Evolutionary conservation across 92 coral and sea anemone species (phyloP), one percentile per base, ranked within the genome.

Genomic region (Anthopleura xanthogrammica): DNA sequence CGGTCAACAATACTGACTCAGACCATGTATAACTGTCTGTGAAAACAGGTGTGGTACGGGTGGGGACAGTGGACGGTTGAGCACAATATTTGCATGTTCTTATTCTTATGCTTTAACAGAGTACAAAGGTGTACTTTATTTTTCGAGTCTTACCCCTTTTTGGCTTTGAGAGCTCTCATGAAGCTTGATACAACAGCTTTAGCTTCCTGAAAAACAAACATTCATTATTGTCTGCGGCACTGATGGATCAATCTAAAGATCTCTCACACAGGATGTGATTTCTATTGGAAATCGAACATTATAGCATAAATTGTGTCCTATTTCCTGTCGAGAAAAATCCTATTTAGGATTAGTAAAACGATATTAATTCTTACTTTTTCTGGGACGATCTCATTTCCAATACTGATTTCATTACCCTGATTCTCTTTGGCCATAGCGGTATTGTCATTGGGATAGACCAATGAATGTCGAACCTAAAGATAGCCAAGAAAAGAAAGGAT

Each of bases 371-470:
- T 68, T 52, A 80, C 83, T 83, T 55, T 71, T 36, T 80, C 85
- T 2, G 66, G 75, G 55, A 80, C 80, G 66, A 73, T 54, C 22
- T 24, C 57, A 73, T 73, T 86, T 17, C 89, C 89, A 29, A 71
- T 43, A 60, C 87, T 84, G 46, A 77, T 84, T 7, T 64, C 87
- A 13, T 65, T 39, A 19, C 23, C 41, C 0, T 23, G 20, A 76
- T 84, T 79, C 29, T 5, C 41, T 65, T 84, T 89, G 85, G 89
- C 79, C 23, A 85, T 62, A 78, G 83, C 85, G 19, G 97, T 86
- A 46, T 84, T 81, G 54, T 93, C 97, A 39, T 89, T 83, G 6
- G 97, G 97, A 48, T 84, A 91, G 39, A 93, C 93, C 23, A 76
- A 80, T 10, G 82, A 73, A 62, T 52, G 81, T 23, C 72, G 78